These are phyloP conservation scores for Thinocorus orbignyianus DNA, from an alignment of 2,113 vertebrate species.

Conservation along the genomic window DNA sequence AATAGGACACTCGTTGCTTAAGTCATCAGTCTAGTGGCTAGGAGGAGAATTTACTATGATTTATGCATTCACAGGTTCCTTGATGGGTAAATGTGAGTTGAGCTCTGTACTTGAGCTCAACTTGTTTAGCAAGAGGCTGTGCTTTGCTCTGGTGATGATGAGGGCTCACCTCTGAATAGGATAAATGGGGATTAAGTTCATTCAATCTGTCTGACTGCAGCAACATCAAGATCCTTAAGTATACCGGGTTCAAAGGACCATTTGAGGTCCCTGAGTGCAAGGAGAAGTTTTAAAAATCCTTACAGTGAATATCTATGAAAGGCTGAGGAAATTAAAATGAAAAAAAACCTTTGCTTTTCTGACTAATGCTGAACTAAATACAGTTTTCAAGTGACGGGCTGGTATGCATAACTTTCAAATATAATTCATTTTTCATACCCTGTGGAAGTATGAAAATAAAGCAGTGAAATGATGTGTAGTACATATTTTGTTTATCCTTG, in stretches of 20 bases:
- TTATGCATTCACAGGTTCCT: background rate
- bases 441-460: slow-evolving; percentile 21
- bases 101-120: slow-evolving; percentile 9
- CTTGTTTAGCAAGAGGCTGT: slow-evolving; percentile 41
- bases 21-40: background rate
- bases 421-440: slow-evolving; percentile 74
- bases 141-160: slow-evolving; percentile 55
- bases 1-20: background rate
- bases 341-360: slow-evolving; percentile 41
- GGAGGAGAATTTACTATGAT: background rate
- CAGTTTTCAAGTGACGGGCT: slow-evolving; percentile 61
- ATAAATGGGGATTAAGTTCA: slow-evolving; percentile 54
- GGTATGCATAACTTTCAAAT: slow-evolving; percentile 60
- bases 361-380: slow-evolving; percentile 62
- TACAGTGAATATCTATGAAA: background rate
- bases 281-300: slow-evolving; percentile 26
- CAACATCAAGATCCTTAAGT: background rate
- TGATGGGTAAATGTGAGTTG: background rate
- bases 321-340: background rate
- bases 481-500: slow-evolving; percentile 6
- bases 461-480: background rate
- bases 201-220: background rate
- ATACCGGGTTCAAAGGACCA: background rate
- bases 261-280: background rate
- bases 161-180: slow-evolving; percentile 56